These are phyloP conservation scores for Scaptomyza cyrtandrae DNA, from an alignment of 2,888 invertebrate genomes.

Conservation along the genomic window DNA sequence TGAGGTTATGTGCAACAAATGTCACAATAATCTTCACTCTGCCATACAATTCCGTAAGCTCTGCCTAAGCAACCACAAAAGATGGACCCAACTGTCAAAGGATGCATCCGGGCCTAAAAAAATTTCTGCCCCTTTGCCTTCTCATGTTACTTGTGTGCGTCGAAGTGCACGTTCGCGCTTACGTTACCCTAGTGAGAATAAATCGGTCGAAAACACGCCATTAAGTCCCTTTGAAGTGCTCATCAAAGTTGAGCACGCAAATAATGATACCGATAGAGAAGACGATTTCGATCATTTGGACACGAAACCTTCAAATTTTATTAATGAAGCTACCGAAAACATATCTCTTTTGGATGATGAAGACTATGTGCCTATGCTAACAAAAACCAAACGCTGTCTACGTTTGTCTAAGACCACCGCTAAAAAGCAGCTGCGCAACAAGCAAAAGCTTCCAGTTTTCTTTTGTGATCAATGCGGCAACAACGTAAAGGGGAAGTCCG, in stretches of 20 bases:
- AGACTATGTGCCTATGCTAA: constrained; percentile 2
- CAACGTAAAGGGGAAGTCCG: constrained; percentile 73
- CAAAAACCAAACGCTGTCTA: constrained; percentile 13
- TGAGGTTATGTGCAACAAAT: constrained; percentile 54
- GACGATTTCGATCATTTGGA: constrained; percentile 61
- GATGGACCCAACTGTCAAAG: constrained; percentile 35
- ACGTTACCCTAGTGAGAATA: background rate
- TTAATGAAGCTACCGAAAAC: constrained; percentile 13
- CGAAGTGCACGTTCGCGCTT: constrained; percentile 46
- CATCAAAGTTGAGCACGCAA: constrained; percentile 51
- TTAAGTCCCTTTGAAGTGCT: constrained; percentile 51
- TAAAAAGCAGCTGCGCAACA: constrained; percentile 34
- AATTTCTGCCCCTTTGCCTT: background rate
- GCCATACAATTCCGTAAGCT: constrained; percentile 67
- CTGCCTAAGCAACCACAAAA: constrained; percentile 63
- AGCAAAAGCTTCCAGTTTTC: constrained; percentile 59
- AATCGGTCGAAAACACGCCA: constrained; percentile 7
- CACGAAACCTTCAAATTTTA: constrained; percentile 18
- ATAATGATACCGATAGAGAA: constrained; percentile 23
- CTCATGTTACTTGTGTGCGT: constrained; percentile 28
- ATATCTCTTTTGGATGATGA: constrained; percentile 10
- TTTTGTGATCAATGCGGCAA: constrained; percentile 81
- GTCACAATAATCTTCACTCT: constrained; percentile 49
- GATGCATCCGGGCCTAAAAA: background rate
- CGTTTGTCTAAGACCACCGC: constrained; percentile 11